phyloP scores from a whole-genome alignment of 2,113 vertebrate species.

The Prietella phreatophila region DNA sequence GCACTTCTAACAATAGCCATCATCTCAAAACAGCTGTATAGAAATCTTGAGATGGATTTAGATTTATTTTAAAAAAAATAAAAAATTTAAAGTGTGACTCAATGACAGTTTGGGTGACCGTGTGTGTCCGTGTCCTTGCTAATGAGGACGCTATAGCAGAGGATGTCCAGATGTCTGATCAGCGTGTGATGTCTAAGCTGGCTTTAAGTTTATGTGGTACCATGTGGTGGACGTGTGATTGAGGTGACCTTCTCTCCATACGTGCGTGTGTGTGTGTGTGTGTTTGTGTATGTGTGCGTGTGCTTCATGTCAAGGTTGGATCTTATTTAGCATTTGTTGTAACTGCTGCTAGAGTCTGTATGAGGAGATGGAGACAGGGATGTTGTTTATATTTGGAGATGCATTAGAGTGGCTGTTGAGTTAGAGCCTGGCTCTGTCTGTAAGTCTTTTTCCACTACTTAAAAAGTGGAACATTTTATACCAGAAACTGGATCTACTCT shows the following conservation, averaged over 20 bases:
- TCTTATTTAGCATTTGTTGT: background rate
- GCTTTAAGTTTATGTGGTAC: background rate
- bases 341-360: background rate
- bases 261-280: background rate
- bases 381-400: background rate
- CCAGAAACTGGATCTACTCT: background rate
- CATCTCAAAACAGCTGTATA: background rate
- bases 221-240: slow-evolving; percentile 8
- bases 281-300: background rate
- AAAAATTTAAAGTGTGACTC: background rate
- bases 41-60: background rate
- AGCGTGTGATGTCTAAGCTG: slow-evolving; percentile 28
- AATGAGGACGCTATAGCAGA: slow-evolving; percentile 7
- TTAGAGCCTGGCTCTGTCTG: background rate
- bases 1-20: background rate
- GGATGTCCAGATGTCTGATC: slow-evolving; percentile 47
- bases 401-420: background rate
- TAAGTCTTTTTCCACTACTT: background rate
- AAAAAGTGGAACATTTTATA: background rate
- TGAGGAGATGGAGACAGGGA: background rate
- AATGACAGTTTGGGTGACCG: background rate
- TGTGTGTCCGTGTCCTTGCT: background rate
- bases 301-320: background rate
- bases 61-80: background rate
- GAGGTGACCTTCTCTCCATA: background rate